Conservation (phyloP, 2,888 invertebrate species). For the Stratiomys singularior region DNA sequence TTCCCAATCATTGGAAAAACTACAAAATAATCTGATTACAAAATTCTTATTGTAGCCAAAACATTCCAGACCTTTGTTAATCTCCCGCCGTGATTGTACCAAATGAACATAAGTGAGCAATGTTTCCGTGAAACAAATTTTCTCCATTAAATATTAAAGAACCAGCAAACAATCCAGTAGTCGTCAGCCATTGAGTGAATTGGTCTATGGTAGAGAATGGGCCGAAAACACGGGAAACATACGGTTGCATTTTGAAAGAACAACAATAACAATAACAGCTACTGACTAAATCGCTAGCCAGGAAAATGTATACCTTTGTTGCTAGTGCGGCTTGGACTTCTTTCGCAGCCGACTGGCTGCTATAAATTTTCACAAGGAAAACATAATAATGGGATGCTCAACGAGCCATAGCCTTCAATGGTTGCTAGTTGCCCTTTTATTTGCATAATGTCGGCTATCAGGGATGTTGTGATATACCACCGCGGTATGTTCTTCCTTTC, state of each 20-base stretch:
- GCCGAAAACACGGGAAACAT: constrained; percentile 2
- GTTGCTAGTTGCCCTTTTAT: constrained; percentile 24
- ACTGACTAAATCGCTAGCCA: background rate
- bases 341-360: background rate
- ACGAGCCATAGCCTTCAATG: constrained; percentile 27
- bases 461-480: background rate
- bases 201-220: background rate
- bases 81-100: background rate
- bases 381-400: constrained; percentile 9
- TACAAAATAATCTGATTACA: constrained; percentile 16
- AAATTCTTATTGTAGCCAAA: background rate
- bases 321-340: background rate
- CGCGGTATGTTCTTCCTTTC: constrained; percentile 40
- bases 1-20: too few species aligned
- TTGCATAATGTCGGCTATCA: constrained; percentile 40
- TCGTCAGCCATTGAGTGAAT: background rate
- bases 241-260: constrained; percentile 23
- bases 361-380: constrained; percentile 18
- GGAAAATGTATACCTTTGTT: background rate
- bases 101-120: constrained; percentile 17
- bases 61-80: constrained; percentile 10
- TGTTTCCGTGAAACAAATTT: constrained; percentile 35
- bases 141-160: background rate
- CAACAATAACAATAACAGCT: constrained; percentile 19
- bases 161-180: background rate